A percentile compares a stretch with the other conserved stretches of the same genome.
These are phyloP conservation scores for Dasyprocta punctata DNA, from an alignment of 2,113 vertebrate species.

Conservation along the genomic window DNA sequence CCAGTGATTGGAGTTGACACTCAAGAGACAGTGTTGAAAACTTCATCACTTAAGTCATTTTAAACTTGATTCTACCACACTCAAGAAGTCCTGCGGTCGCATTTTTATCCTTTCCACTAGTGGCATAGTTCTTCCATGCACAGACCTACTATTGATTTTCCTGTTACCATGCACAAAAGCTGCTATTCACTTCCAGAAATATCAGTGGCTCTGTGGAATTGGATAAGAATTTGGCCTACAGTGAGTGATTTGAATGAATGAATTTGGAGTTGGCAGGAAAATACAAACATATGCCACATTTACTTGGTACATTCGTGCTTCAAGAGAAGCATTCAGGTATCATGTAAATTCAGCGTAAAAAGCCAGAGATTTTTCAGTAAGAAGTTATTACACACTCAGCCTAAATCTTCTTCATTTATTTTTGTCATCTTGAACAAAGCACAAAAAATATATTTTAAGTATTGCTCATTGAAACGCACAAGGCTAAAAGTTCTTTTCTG, in stretches of 20 bases:
- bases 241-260: conserved; percentile 77
- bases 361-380: conserved; percentile 51
- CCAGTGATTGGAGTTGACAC: conserved; percentile 17
- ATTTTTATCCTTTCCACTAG: conserved; percentile 47
- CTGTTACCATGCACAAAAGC: conserved; percentile 66
- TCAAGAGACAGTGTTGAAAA: conserved; percentile 27
- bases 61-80: neutral
- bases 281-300: conserved; percentile 68
- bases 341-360: conserved; percentile 28
- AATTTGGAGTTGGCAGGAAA: conserved; percentile 74
- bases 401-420: neutral
- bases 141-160: conserved; percentile 67
- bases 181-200: conserved; percentile 74
- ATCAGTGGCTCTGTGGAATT: conserved; percentile 62
- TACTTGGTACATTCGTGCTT: conserved; percentile 62
- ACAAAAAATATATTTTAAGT: conserved; percentile 1
- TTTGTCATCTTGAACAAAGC: neutral
- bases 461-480: neutral
- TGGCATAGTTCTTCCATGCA: conserved; percentile 19
- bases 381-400: conserved; percentile 5
- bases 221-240: conserved; percentile 72
- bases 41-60: conserved; percentile 44
- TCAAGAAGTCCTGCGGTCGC: conserved; percentile 44
- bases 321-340: conserved; percentile 73
- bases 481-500: neutral